Evolutionary conservation across 2,888 invertebrate species (phyloP).

Genomic region (Glaucopsyche alexis): DNA sequence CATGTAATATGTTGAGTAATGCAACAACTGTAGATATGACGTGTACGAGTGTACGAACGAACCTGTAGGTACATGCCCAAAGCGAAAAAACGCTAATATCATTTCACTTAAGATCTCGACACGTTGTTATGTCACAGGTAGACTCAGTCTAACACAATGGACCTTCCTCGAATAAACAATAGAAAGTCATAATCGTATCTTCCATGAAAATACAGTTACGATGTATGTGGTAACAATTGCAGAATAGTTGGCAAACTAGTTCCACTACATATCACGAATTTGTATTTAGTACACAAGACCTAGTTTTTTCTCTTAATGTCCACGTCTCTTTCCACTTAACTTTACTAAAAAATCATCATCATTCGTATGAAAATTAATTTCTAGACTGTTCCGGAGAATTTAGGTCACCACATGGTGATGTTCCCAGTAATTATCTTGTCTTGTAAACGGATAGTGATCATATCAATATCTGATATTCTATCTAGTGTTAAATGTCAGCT

Average conservation of each 20-base stretch:
- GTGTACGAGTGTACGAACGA: not conserved
- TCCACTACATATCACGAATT: not conserved
- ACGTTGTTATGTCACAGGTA: conserved; percentile 7
- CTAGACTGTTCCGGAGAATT: too few relatives aligned
- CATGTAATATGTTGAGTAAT: not conserved
- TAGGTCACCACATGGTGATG: not conserved
- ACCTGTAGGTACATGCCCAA: not conserved
- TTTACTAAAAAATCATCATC: too few relatives aligned
- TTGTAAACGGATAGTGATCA: not conserved
- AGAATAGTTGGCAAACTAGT: not conserved
- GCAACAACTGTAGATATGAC: not conserved
- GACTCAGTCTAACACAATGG: not conserved
- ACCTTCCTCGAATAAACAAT: conserved; percentile 1
- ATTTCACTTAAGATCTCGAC: not conserved
- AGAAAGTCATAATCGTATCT: conserved; percentile 13
- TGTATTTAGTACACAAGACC: conserved; percentile 1
- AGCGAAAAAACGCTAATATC: not conserved
- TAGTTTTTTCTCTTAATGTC: not conserved
- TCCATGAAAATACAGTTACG: not conserved
- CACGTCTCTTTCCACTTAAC: not conserved
- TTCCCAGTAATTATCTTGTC: not conserved
- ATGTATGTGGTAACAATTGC: not conserved
- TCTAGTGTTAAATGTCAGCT: conserved; percentile 6
- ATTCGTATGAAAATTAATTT: too few relatives aligned
- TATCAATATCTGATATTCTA: conserved; percentile 2